These are phyloP conservation scores for Rhynchotus rufescens DNA, from an alignment of 2,797 vertebrate genomes.

Conservation along the genomic window DNA sequence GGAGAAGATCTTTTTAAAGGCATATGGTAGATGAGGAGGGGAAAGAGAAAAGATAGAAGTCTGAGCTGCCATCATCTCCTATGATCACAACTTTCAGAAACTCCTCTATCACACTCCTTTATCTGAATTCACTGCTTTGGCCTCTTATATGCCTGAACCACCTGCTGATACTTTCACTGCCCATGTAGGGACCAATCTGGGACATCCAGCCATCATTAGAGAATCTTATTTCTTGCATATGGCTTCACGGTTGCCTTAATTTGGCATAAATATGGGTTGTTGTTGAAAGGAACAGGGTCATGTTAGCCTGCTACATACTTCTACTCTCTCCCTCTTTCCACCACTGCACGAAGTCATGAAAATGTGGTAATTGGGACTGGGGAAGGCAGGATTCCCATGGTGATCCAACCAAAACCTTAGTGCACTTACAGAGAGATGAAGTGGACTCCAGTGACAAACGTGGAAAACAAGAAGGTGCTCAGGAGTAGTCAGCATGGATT, in stretches of 20 bases:
- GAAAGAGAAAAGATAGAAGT: rapidly evolving
- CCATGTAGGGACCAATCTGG: not conserved
- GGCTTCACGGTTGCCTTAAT: too few species aligned
- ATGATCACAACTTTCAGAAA: not conserved
- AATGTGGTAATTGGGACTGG: not conserved
- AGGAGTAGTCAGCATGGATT: too few species aligned
- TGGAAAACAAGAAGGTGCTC: too few species aligned
- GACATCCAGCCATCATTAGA: not conserved
- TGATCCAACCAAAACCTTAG: not conserved
- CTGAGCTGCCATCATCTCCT: not conserved
- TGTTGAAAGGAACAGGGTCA: not conserved
- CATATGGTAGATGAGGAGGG: not conserved
- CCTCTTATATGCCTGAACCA: not conserved
- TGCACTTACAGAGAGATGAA: too few species aligned
- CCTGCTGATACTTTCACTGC: not conserved
- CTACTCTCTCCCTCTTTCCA: not conserved
- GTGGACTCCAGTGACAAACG: too few species aligned
- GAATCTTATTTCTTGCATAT: not conserved
- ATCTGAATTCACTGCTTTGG: not conserved
- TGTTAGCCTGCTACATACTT: not conserved
- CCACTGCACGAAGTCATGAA: not conserved
- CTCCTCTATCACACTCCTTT: not conserved
- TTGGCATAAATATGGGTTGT: not conserved
- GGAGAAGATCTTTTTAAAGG: not conserved
- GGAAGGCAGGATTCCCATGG: rapidly evolving